Evolutionary conservation across 2,888 invertebrate species (phyloP), one percentile per base, ranked within the genome.

Genomic region (Drosophila parthenogenetica): DNA sequence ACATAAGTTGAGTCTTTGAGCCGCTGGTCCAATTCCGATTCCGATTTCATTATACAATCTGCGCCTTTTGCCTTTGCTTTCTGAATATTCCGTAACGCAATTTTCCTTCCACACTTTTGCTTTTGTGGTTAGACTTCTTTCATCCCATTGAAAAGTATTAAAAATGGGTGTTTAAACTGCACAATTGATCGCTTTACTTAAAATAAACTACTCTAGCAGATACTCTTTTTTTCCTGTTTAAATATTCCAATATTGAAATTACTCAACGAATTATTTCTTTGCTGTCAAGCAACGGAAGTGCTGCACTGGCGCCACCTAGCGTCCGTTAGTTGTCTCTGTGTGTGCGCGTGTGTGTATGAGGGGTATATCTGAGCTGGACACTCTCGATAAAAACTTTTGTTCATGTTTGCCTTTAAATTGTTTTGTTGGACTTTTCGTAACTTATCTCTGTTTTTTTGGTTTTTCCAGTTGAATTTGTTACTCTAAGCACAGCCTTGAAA

Each of bases 31-130:
- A 51, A 72, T 64, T 58, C 60, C 67, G 75, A 67, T 64, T 75
- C 66, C 67, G 81, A 84, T 86, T 84, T 86, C 78, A 81, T 84
- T 86, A 86, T 77, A 86, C 74, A 84, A 79, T 74, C 71, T 71
- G 62, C 62, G 71, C 69, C 76, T 70, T 53, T 49, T 63, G 57
- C 60, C 54, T 49, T 35, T 29, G 67, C 63, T 72, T 79, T 77
- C 79, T 62, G 68, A 29, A 29, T 29, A 50, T 67, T 83, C 72
- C 62, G 54, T 62, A 43, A 50, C 57, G 39, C 48, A 69, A 82
- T 86, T 79, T 75, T 55, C 55, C 59, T 13, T 25, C n/a, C 13
- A 39, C 68, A 70, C 65, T 68, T 72, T 73, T 43, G 7, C 60
- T 73, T 43, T 70, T 81, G 87, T 70, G 76, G 70, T 71, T 74